Conservation (phyloP, 2,113 vertebrate species). For the Cyphomyrus plagiostoma region DNA sequence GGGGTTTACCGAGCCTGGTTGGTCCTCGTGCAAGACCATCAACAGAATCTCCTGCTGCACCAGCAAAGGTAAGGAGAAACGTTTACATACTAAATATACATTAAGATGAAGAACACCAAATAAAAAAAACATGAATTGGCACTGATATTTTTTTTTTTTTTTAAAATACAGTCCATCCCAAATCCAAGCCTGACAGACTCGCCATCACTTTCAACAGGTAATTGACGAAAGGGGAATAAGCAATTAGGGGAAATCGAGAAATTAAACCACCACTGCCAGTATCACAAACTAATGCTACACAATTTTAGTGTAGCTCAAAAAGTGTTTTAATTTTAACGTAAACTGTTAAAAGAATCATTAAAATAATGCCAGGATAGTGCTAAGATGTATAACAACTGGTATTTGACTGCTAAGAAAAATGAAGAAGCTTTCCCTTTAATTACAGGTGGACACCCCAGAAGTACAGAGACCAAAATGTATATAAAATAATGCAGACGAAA, state of each 20-base stretch:
- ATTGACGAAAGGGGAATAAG: neutral
- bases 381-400: neutral
- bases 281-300: neutral
- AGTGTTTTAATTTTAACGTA: neutral
- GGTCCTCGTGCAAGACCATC: constrained; percentile 53
- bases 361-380: neutral
- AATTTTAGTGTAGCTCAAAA: neutral
- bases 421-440: neutral
- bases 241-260: neutral
- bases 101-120: neutral
- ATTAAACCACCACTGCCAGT: neutral
- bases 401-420: neutral
- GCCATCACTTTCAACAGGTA: neutral
- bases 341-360: neutral
- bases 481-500: neutral
- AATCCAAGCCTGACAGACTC: neutral
- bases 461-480: neutral
- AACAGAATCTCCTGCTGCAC: constrained; percentile 27
- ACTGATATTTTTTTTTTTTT: neutral
- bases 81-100: constrained; percentile 21
- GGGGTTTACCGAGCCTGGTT: constrained; percentile 61
- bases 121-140: constrained; percentile 26
- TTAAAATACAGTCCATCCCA: constrained; percentile 28
- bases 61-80: constrained; percentile 28
- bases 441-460: neutral